These are phyloP conservation scores for Peromyscus eremicus DNA, from an alignment of 2,797 vertebrate genomes.

Conservation along the genomic window DNA sequence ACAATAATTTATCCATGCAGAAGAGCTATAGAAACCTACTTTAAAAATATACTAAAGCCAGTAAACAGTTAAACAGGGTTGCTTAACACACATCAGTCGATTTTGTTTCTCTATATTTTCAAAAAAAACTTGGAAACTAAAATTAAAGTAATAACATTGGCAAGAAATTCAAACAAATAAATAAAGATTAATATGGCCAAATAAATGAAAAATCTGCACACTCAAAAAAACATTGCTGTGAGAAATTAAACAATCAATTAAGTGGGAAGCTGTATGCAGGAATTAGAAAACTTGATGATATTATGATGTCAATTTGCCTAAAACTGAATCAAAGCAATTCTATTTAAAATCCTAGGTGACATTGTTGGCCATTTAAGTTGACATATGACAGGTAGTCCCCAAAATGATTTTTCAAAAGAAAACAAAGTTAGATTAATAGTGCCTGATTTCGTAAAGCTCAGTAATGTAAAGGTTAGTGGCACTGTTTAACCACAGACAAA, in stretches of 20 bases:
- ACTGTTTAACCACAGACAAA: not conserved
- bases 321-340: not conserved
- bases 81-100: not conserved
- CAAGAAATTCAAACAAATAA: not conserved
- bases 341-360: not conserved
- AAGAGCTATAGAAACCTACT: not conserved
- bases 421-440: not conserved
- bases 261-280: no score
- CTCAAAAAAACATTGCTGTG: not conserved
- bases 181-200: not conserved
- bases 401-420: not conserved
- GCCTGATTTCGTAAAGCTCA: not conserved
- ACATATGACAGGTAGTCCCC: not conserved
- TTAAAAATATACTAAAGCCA: not conserved
- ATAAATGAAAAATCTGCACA: not conserved
- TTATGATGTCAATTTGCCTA: not conserved
- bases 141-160: not conserved
- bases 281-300: not conserved
- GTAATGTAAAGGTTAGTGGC: not conserved
- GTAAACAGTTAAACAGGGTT: not conserved
- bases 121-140: constrained; percentile 12
- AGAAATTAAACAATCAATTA: not conserved
- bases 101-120: not conserved
- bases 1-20: not conserved
- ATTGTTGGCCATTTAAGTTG: not conserved